Conservation (phyloP, 1,140 invertebrate species). For the Philopotamus ludificatus region DNA sequence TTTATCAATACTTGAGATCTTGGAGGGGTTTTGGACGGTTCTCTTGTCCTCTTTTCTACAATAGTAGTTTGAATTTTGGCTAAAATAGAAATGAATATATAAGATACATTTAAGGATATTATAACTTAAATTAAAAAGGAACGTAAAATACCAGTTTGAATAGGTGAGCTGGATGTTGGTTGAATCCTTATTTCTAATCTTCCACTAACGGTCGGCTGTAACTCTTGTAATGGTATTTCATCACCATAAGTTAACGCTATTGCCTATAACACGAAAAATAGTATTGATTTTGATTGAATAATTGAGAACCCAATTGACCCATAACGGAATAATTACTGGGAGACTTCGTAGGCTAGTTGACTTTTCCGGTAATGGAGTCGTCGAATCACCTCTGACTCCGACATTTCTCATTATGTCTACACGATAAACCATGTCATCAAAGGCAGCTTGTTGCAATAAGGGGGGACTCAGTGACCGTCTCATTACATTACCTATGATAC, state of each 20-base stretch:
- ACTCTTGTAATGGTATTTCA: conserved; percentile 46
- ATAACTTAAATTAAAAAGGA: conserved; percentile 10
- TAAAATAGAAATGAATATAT: conserved; percentile 18
- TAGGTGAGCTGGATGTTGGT: conserved; percentile 47
- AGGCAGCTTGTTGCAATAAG: conserved; percentile 78
- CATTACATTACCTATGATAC: conserved; percentile 35
- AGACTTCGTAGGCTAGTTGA: conserved; percentile 35
- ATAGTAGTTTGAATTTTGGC: conserved; percentile 38
- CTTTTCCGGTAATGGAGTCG: conserved; percentile 19
- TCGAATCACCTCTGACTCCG: conserved; percentile 47
- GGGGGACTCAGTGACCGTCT: conserved; percentile 62
- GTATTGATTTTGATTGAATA: too few relatives aligned
- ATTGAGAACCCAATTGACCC: too few relatives aligned
- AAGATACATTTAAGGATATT: neutral
- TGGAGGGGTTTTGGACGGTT: conserved; percentile 29
- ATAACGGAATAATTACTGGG: conserved; percentile 30
- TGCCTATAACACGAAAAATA: conserved; percentile 38
- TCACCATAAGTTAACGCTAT: conserved; percentile 35
- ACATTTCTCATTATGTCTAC: conserved; percentile 84
- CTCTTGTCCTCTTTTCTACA: conserved; percentile 22
- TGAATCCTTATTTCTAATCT: conserved; percentile 80
- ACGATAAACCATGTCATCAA: conserved; percentile 78
- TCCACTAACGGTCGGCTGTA: conserved; percentile 67
- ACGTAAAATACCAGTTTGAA: conserved; percentile 49
- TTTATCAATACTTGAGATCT: conserved; percentile 43